Conservation (phyloP, 2,797 vertebrate genomes). For the Petrocephalus schoutedeni region DNA sequence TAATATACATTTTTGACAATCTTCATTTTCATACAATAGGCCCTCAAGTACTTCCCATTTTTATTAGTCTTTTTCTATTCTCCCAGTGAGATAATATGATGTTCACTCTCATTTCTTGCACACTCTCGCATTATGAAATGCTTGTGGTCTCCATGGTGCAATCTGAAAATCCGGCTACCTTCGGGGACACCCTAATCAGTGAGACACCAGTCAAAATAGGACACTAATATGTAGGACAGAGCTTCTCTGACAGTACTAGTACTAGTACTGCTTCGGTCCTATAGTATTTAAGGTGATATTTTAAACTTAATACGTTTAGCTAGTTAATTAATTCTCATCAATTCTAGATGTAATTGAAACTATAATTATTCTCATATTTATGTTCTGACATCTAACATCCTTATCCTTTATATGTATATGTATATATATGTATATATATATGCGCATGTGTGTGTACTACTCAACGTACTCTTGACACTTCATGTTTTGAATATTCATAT, state of each 20-base stretch:
- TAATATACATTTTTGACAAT: not conserved
- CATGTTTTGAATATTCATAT: not conserved
- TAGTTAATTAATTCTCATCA: not conserved
- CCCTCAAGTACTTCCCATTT: not conserved
- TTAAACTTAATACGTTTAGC: not conserved
- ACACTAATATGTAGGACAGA: conserved; percentile 6
- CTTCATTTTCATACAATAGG: not conserved
- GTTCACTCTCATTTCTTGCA: conserved; percentile 1
- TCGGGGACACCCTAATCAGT: not conserved
- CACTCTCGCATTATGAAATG: not conserved
- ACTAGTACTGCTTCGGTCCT: not conserved
- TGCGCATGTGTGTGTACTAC: not conserved
- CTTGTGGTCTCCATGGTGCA: conserved; percentile 10
- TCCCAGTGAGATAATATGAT: not conserved
- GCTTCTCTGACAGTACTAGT: not conserved
- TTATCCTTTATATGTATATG: not conserved
- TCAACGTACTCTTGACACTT: conserved; percentile 5
- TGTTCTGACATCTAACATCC: not conserved
- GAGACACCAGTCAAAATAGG: not conserved
- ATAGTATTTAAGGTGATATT: not conserved
- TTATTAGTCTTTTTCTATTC: not conserved
- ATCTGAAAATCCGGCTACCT: not conserved
- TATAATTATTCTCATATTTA: not conserved
- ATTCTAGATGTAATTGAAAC: not conserved
- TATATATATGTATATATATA: not conserved